Evolutionary conservation across 2,888 invertebrate genomes (phyloP).

Genomic region (Pherbina coryleti): DNA sequence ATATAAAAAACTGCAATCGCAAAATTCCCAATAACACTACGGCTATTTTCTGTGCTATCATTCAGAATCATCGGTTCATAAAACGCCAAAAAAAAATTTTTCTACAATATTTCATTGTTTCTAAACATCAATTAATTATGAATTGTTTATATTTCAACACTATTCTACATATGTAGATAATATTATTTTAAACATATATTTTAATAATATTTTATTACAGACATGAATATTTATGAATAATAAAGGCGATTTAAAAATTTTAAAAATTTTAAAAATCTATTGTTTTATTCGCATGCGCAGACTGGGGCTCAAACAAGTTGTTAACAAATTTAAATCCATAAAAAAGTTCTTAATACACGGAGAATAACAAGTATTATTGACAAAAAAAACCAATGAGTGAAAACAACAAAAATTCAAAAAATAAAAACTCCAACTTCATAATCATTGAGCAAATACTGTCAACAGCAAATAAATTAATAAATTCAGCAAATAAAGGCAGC

Average conservation of each 20-base stretch:
- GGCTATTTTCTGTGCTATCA: too few species aligned
- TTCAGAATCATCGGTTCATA: too few species aligned
- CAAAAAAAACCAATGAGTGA: not conserved
- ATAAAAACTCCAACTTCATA: constrained; percentile 43
- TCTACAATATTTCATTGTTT: too few species aligned
- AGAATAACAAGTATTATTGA: not conserved
- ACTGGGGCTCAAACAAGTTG: not conserved
- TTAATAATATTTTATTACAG: too few species aligned
- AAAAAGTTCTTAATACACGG: not conserved
- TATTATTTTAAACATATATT: too few species aligned
- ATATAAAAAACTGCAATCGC: too few species aligned
- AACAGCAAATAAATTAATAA: constrained; percentile 46
- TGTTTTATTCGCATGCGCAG: not conserved
- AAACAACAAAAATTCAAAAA: not conserved
- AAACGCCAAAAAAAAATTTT: too few species aligned
- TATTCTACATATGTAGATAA: too few species aligned
- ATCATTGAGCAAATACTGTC: constrained; percentile 46
- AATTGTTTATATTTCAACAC: too few species aligned
- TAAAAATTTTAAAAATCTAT: not conserved
- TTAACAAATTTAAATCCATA: not conserved
- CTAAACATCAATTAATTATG: too few species aligned
- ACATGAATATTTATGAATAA: too few species aligned
- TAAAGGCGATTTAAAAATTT: not conserved
- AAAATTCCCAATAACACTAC: too few species aligned
- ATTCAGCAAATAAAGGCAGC: constrained; percentile 42